These are phyloP conservation scores for Lasioglossum figueresi DNA, from an alignment of 2,888 invertebrate species.

Conservation along the genomic window DNA sequence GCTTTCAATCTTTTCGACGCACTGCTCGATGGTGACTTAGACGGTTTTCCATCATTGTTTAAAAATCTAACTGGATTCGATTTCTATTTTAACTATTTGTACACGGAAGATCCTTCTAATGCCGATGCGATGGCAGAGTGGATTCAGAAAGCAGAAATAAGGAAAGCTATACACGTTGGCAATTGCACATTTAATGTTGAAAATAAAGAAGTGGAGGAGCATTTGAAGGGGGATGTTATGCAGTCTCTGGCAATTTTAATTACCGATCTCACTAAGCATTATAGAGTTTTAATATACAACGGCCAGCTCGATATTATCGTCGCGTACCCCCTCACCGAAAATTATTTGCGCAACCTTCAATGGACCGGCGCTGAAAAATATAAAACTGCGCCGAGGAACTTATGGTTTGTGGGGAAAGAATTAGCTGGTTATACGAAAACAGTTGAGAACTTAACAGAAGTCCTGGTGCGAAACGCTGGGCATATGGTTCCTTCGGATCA, in stretches of 20 bases:
- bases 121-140: slow-evolving; percentile 86
- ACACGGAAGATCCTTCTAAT: slow-evolving; percentile 86
- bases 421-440: slow-evolving; percentile 84
- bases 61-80: slow-evolving; percentile 91
- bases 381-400: slow-evolving; percentile 78
- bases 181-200: slow-evolving; percentile 89
- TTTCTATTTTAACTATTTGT: slow-evolving; percentile 91
- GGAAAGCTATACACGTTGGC: slow-evolving; percentile 94
- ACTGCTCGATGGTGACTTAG: slow-evolving; percentile 89
- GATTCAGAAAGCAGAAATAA: slow-evolving; percentile 87
- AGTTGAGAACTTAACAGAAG: slow-evolving; percentile 82
- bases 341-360: slow-evolving; percentile 87
- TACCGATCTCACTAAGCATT: slow-evolving; percentile 88
- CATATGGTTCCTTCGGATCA: slow-evolving; percentile 85
- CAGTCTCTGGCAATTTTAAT: slow-evolving; percentile 91
- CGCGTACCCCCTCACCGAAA: slow-evolving; percentile 93
- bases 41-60: slow-evolving; percentile 87
- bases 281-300: slow-evolving; percentile 92
- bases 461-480: slow-evolving; percentile 84
- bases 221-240: slow-evolving; percentile 92
- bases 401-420: slow-evolving; percentile 83
- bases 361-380: slow-evolving; percentile 84
- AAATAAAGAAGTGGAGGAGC: slow-evolving; percentile 87
- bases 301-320: slow-evolving; percentile 97
- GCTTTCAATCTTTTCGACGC: slow-evolving; percentile 90